Evolutionary conservation across 2,113 vertebrate genomes (phyloP).

Genomic region (Antechinus stuartii): DNA sequence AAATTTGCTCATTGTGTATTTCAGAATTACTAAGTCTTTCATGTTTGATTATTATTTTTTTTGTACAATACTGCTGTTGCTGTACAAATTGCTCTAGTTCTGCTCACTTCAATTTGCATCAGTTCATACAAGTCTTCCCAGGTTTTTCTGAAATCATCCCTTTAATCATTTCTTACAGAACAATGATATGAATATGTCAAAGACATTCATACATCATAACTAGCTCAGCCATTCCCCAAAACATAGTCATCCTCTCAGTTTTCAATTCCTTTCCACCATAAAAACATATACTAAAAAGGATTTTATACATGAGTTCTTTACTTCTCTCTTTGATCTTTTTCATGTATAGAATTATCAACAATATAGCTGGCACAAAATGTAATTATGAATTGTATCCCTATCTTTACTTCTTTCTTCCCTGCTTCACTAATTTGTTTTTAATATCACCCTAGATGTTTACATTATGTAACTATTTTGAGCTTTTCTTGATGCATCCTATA

Average conservation of each 20-base stretch:
- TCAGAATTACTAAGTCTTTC: neutral
- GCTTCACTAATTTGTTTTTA: no score
- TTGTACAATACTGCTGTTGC: neutral
- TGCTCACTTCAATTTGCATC: neutral
- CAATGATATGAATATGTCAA: neutral
- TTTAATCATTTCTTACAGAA: neutral
- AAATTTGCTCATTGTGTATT: neutral
- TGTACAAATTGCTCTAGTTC: neutral
- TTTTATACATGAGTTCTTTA: neutral
- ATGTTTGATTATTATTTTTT: neutral
- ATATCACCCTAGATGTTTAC: no score
- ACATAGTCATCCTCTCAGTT: neutral
- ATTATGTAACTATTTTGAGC: no score
- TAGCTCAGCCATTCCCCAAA: neutral
- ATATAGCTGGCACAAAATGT: neutral
- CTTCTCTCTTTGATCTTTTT: neutral
- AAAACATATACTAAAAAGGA: neutral
- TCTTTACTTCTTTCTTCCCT: neutral
- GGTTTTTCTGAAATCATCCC: neutral
- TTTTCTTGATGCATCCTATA: no score
- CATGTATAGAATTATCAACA: neutral
- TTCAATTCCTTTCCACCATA: neutral
- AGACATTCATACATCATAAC: neutral
- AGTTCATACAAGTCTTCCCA: neutral
- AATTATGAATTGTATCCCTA: neutral